Conservation (phyloP, 2,888 invertebrate genomes). For the Ischnura elegans region DNA sequence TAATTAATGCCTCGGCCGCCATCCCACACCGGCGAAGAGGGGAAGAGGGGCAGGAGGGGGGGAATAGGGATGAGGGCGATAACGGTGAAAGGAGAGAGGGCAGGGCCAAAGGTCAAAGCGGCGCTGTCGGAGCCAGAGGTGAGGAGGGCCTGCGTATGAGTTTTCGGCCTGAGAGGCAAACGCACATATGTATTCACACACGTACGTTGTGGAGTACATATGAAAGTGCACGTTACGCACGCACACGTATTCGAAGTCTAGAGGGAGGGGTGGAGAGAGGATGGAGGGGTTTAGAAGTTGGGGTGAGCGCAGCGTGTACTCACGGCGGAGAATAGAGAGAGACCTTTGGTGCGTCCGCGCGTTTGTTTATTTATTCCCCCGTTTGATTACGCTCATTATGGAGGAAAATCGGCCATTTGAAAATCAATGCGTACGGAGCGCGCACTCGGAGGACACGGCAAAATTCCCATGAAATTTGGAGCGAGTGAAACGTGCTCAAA, state of each 20-base stretch:
- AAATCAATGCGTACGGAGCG: background rate
- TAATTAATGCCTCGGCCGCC: constrained; percentile 57
- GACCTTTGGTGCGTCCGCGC: background rate
- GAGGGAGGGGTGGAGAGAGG: background rate
- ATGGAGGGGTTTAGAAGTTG: background rate
- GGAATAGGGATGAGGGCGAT: background rate
- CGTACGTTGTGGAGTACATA: too few species aligned
- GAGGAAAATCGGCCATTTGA: background rate
- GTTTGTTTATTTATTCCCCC: background rate
- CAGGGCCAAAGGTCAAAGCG: constrained; percentile 14
- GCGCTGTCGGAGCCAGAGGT: background rate
- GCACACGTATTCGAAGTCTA: too few species aligned
- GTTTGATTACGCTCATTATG: background rate
- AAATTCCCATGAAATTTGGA: background rate
- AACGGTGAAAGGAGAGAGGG: background rate
- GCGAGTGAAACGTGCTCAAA: background rate
- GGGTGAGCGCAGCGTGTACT: background rate
- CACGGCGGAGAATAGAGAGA: background rate
- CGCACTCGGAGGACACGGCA: background rate
- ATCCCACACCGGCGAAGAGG: background rate
- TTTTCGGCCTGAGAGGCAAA: background rate
- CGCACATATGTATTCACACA: background rate
- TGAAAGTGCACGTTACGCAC: too few species aligned
- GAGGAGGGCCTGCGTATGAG: background rate
- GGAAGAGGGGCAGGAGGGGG: background rate